These are phyloP conservation scores for Gastrophysa polygoni DNA, from an alignment of 2,888 invertebrate genomes.

Conservation along the genomic window DNA sequence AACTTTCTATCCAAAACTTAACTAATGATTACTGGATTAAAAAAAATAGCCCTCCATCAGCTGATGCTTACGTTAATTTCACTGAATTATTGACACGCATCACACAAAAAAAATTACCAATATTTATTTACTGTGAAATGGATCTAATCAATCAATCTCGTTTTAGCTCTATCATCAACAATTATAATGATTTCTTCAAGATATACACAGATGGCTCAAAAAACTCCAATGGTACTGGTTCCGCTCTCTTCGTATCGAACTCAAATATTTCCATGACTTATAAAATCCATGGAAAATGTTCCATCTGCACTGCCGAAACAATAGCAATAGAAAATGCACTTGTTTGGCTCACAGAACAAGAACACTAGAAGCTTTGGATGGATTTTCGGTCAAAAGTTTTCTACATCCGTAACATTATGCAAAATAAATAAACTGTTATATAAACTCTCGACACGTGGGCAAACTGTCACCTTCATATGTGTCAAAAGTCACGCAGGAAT, in stretches of 20 bases:
- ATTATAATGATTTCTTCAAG: not conserved
- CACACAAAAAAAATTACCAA: not conserved
- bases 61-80: not conserved
- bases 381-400: not conserved
- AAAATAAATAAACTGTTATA: not conserved
- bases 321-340: slow-evolving; percentile 1
- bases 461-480: not conserved
- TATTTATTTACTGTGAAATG: not conserved
- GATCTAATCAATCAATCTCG: not conserved
- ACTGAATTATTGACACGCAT: not conserved
- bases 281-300: not conserved
- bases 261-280: not conserved
- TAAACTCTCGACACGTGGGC: not conserved
- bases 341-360: no score
- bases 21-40: not conserved
- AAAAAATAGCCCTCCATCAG: not conserved
- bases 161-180: not conserved
- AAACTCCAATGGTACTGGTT: not conserved
- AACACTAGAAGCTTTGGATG: not conserved
- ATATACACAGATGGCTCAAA: slow-evolving; percentile 8
- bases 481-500: not conserved
- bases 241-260: not conserved
- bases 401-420: not conserved
- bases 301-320: slow-evolving; percentile 7
- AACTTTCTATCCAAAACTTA: not conserved